Base-by-base conservation (phyloP, 1,140 invertebrate genomes). In the Rhagoletis pomonella region DNA sequence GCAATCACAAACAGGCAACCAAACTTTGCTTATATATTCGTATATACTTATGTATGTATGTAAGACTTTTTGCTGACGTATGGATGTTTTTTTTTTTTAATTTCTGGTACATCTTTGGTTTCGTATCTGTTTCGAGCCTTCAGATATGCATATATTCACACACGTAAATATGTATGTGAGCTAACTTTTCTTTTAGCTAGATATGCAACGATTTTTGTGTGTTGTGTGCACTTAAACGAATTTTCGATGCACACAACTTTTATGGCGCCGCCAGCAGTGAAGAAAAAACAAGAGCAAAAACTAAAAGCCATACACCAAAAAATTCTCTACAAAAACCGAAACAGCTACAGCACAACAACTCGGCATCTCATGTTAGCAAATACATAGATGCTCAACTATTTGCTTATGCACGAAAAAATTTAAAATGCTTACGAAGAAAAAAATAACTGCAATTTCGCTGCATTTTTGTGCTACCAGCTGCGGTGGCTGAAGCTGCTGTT, bases 181-280 rank as follows among this genome's bases (percentile, higher is more conserved):
- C 17, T 73, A 44, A 73, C 67, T 44, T 73, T 81, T 81, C 73
- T 81, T 17, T 81, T 81, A 50, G 17, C 47, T n/a, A 5, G n/a
- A 29, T 81, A 73, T 81, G n/a, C 47, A 81, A 55, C 73, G 47
- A 62, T 62, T 7, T 62, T 14, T n/a, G n/a, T 14, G 17, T 62
- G 47, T 81, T 55, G 47, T 81, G 42, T 69, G 73, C 47, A 81
- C n/a, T 55, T 81, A 19, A 81, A 55, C 73, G 73, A 81, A 81
- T 81, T 81, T 81, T 81, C 73, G 47, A n/a, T 81, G 73, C 17
- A 55, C 73, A 81, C 17, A 69, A 81, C 73, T 81, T 81, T 81
- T 81, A 50, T 3, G 73, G 73, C 73, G 73, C 73, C 73, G 73
- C 73, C n/a, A 55, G 73, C 47, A 1, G 19, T 5, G 3, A 81